phyloP scores from a whole-genome alignment of 2,888 invertebrate species.

The Lasioglossum morio region DNA sequence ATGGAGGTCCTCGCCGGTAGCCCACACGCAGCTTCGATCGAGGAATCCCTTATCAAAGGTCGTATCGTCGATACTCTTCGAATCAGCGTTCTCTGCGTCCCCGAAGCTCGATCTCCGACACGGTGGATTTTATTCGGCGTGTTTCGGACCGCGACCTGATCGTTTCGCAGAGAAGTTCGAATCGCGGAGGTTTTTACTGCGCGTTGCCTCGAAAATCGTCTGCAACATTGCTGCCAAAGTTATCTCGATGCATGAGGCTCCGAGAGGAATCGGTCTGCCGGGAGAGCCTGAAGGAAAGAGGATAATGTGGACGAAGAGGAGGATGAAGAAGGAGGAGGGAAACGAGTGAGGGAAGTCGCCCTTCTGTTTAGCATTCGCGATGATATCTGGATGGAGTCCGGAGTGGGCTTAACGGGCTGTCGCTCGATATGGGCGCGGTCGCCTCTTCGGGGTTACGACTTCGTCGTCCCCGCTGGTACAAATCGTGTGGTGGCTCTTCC shows the following conservation, averaged over 20 bases:
- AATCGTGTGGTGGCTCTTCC: slow-evolving; percentile 53
- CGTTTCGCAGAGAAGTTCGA: neutral
- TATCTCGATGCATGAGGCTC: slow-evolving; percentile 44
- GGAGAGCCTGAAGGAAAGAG: neutral
- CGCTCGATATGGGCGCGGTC: slow-evolving; percentile 79
- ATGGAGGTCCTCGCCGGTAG: neutral
- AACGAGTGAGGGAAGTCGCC: slow-evolving; percentile 62
- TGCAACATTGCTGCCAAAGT: slow-evolving; percentile 31
- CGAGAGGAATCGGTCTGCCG: slow-evolving; percentile 31
- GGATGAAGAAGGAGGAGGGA: slow-evolving; percentile 34
- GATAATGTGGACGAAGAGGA: slow-evolving; percentile 28
- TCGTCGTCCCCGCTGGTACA: slow-evolving; percentile 65
- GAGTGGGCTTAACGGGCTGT: slow-evolving; percentile 80
- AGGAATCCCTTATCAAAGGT: slow-evolving; percentile 55
- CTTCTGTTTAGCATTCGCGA: slow-evolving; percentile 82
- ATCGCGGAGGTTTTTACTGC: slow-evolving; percentile 15
- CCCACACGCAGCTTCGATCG: slow-evolving; percentile 26
- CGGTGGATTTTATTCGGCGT: neutral
- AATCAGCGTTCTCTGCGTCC: slow-evolving; percentile 32
- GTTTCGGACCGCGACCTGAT: neutral
- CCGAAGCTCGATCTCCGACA: neutral
- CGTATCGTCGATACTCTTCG: slow-evolving; percentile 46
- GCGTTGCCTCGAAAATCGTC: slow-evolving; percentile 16
- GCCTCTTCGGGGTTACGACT: slow-evolving; percentile 70
- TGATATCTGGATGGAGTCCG: slow-evolving; percentile 80